These are phyloP conservation scores for Agelaius tricolor DNA, from an alignment of 2,113 vertebrate genomes.

Conservation along the genomic window DNA sequence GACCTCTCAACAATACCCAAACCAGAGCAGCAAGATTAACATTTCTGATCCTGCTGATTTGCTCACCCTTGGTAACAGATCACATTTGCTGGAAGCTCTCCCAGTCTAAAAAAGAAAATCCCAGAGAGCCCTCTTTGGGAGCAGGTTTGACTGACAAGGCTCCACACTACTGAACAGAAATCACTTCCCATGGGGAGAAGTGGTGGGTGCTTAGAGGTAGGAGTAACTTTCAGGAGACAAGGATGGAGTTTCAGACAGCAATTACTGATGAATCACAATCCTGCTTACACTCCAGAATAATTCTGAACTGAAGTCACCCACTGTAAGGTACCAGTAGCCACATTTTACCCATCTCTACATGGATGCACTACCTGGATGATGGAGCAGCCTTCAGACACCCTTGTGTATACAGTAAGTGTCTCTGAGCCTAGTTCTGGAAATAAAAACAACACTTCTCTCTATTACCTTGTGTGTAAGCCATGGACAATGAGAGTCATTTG, in stretches of 20 bases:
- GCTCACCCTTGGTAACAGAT: neutral
- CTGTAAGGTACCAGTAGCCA: neutral
- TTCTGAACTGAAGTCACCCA: neutral
- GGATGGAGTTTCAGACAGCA: conserved; percentile 9
- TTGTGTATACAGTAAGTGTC: neutral
- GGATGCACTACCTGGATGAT: neutral
- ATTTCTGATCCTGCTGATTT: neutral
- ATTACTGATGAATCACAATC: neutral
- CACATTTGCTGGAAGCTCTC: neutral
- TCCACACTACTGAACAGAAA: neutral
- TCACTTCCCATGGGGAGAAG: neutral
- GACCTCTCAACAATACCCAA: neutral
- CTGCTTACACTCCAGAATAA: neutral
- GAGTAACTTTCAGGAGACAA: conserved; percentile 2
- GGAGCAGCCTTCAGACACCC: neutral
- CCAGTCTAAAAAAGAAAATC: neutral
- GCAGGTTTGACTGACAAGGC: conserved; percentile 1
- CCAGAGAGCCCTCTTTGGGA: neutral
- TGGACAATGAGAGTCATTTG: accelerated
- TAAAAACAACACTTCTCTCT: neutral
- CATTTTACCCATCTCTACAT: neutral
- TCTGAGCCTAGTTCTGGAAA: neutral
- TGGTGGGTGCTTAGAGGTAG: neutral
- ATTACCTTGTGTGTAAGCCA: neutral
- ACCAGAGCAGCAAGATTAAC: neutral